phyloP scores from a whole-genome alignment of 2,113 vertebrate genomes.

The Anser cygnoides region DNA sequence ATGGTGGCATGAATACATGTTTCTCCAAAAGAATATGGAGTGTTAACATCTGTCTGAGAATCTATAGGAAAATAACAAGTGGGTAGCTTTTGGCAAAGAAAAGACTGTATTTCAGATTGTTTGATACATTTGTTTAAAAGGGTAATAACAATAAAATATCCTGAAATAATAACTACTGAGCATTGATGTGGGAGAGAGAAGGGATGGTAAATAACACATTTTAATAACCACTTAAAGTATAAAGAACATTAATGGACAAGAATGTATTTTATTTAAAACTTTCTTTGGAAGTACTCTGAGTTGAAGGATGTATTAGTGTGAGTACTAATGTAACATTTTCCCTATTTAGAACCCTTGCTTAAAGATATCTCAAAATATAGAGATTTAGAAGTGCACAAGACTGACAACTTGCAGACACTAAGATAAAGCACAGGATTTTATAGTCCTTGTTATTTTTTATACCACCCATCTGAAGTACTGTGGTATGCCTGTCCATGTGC shows the following conservation, averaged over 20 bases:
- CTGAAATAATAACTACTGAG: not conserved
- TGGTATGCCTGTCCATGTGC: not conserved
- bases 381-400: not conserved
- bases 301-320: not conserved
- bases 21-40: not conserved
- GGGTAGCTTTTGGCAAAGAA: not conserved
- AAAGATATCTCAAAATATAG: not conserved
- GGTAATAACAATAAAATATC: not conserved
- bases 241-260: not conserved
- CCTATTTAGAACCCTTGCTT: not conserved
- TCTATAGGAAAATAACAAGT: not conserved
- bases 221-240: not conserved
- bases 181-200: not conserved
- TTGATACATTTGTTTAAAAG: not conserved
- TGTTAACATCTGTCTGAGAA: conserved; percentile 18
- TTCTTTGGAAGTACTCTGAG: not conserved
- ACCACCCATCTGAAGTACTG: not conserved
- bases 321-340: not conserved
- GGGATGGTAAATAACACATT: not conserved
- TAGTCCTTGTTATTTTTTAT: not conserved
- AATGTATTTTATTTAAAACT: not conserved
- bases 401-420: not conserved
- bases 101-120: not conserved
- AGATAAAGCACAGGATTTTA: not conserved
- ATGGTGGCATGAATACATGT: not conserved